Evolutionary conservation across 2,888 invertebrate genomes (phyloP).

Genomic region (Xiphydria camelus): DNA sequence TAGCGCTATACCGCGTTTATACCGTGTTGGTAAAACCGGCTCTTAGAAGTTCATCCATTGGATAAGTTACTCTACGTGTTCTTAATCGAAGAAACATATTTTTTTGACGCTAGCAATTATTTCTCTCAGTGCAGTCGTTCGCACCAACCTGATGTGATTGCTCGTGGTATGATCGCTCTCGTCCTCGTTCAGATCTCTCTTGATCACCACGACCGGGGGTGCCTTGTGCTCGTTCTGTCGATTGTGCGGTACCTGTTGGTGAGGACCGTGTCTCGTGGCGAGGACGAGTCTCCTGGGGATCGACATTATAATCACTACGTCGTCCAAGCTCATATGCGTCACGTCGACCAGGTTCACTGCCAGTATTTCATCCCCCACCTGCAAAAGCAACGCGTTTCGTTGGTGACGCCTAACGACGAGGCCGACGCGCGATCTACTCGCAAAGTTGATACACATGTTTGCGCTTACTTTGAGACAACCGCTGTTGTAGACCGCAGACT

Average conservation of each 20-base stretch:
- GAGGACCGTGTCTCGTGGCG: slow-evolving; percentile 77
- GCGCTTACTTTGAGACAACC: slow-evolving; percentile 81
- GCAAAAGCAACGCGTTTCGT: slow-evolving; percentile 14
- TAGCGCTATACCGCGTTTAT: too few species aligned
- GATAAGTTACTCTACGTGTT: too few species aligned
- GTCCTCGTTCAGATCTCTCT: slow-evolving; percentile 83
- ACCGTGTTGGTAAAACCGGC: too few species aligned
- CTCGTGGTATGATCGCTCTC: slow-evolving; percentile 63
- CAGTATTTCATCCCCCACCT: slow-evolving; percentile 97
- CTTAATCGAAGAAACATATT: neutral
- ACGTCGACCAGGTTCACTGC: slow-evolving; percentile 98
- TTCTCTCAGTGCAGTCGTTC: too few species aligned
- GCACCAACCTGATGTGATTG: slow-evolving; percentile 52
- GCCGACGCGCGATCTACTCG: too few species aligned
- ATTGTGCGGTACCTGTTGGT: slow-evolving; percentile 51
- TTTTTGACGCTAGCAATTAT: too few species aligned
- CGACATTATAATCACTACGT: slow-evolving; percentile 99
- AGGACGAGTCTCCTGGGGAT: slow-evolving; percentile 94
- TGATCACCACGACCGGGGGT: slow-evolving; percentile 90
- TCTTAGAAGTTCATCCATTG: too few species aligned
- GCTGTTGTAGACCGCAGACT: slow-evolving; percentile 96
- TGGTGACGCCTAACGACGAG: neutral
- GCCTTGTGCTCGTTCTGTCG: slow-evolving; percentile 73
- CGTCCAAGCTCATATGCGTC: slow-evolving; percentile 96
- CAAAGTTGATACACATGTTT: too few species aligned